These are phyloP conservation scores for Leptinotarsa lineolata DNA, from an alignment of 1,140 invertebrate genomes.

Conservation along the genomic window DNA sequence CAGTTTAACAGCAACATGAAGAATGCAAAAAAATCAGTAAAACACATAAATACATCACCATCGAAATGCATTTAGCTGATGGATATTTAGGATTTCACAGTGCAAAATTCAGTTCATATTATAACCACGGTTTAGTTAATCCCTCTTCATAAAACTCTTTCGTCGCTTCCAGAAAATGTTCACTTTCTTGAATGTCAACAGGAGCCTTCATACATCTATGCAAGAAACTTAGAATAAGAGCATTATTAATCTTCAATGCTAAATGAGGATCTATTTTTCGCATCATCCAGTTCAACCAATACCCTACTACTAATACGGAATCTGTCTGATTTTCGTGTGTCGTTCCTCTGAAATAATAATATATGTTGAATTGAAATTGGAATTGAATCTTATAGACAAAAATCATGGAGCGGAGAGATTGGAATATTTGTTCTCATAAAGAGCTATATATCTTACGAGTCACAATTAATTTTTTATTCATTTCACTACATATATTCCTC, in stretches of 20 bases:
- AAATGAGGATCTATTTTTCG: constrained; percentile 55
- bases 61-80: too few species aligned
- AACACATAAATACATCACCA: too few species aligned
- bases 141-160: constrained; percentile 41
- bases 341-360: constrained; percentile 51
- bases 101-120: not conserved
- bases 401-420: too few species aligned
- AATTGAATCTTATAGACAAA: too few species aligned
- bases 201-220: constrained; percentile 43
- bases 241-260: constrained; percentile 57
- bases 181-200: constrained; percentile 36
- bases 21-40: too few species aligned
- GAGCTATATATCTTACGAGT: too few species aligned
- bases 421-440: too few species aligned
- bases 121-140: constrained; percentile 51
- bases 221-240: constrained; percentile 55
- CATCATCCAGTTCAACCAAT: constrained; percentile 59
- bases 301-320: constrained; percentile 54
- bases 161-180: constrained; percentile 42
- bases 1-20: too few species aligned
- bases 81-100: too few species aligned
- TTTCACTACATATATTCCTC: too few species aligned
- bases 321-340: constrained; percentile 60
- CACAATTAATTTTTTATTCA: too few species aligned
- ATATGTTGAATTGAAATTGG: too few species aligned